phyloP scores from a whole-genome alignment of 2,888 invertebrate genomes.

The Clistopyga incitator region DNA sequence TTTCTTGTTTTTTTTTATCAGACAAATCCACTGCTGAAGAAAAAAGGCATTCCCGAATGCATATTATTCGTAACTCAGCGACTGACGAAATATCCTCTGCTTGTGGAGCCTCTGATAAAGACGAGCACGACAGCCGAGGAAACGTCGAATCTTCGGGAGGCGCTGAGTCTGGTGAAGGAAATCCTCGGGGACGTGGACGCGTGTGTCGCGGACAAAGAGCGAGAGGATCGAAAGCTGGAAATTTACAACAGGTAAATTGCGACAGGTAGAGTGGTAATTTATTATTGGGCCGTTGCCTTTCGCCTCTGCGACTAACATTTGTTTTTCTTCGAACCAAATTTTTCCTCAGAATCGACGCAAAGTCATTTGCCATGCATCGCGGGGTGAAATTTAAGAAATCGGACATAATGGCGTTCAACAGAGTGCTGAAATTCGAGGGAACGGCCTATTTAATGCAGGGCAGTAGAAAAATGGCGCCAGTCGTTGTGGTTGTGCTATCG shows the following conservation, averaged over 20 bases:
- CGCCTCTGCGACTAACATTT: not conserved
- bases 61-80: conserved; percentile 97
- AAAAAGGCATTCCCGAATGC: conserved; percentile 98
- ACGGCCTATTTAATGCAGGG: conserved; percentile 96
- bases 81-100: conserved; percentile 96
- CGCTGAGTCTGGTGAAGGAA: conserved; percentile 93
- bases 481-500: conserved; percentile 94
- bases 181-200: conserved; percentile 96
- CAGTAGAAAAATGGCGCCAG: conserved; percentile 95
- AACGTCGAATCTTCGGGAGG: conserved; percentile 91
- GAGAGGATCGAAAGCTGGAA: conserved; percentile 94
- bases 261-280: conserved; percentile 49
- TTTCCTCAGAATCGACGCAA: conserved; percentile 91
- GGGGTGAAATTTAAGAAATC: conserved; percentile 97
- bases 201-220: conserved; percentile 96
- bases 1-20: conserved; percentile 73
- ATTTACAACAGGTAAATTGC: conserved; percentile 89
- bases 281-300: conserved; percentile 23
- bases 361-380: conserved; percentile 94
- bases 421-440: conserved; percentile 95
- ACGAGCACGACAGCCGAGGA: conserved; percentile 94
- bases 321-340: not conserved
- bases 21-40: conserved; percentile 94
- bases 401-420: conserved; percentile 93
- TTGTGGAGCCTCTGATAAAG: conserved; percentile 96